Base-by-base conservation (phyloP, 1,140 invertebrate species). In the Antheraea pernyi region DNA sequence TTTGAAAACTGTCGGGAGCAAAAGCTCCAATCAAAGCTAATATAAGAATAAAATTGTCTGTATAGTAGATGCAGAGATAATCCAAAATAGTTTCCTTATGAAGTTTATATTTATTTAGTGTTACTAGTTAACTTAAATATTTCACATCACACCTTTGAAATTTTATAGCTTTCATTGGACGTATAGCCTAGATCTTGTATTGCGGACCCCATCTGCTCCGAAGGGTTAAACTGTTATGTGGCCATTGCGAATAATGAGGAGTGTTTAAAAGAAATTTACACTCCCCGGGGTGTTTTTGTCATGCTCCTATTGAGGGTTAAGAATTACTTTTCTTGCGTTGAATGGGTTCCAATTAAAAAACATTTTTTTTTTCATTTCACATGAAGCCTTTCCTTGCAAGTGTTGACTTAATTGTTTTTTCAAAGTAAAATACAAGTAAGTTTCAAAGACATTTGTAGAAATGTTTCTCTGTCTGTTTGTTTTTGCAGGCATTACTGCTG, bases 261-360 rank as follows among this genome's bases (percentile, higher is more conserved):
- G 81, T 83, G 80, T 88, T 90, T 88, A 86, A 90, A 80, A 90
- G 86, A 90, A 86, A 90, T 90, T 89, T 86, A 89, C 75, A 80
- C 77, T 74, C 88, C 78, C 79, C 60, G 69, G 88, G 86, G 85
- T 81, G 85, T 76, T 84, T 75, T 87, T 81, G 82, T 81, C 85
- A 84, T 78, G 81, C 79, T 73, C 70, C 68, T 73, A 67, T 70
- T 70, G 64, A 59, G 84, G 83, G 80, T 83, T 80, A 81, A 82
- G 77, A 83, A 79, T 77, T 71, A 65, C 59, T 19, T 68, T 61
- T 53, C 46, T 53, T 53, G 46, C 16, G 46, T 53, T 53, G 0
- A 53, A 53, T 53, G 46, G 46, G 7, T 16, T 53, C 46, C 46
- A 53, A 53, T 53, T 53, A 53, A 53, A 53, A 53, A 53, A 53